These are phyloP conservation scores for Eristalinus aeneus DNA, from an alignment of 2,888 invertebrate species.

Conservation along the genomic window DNA sequence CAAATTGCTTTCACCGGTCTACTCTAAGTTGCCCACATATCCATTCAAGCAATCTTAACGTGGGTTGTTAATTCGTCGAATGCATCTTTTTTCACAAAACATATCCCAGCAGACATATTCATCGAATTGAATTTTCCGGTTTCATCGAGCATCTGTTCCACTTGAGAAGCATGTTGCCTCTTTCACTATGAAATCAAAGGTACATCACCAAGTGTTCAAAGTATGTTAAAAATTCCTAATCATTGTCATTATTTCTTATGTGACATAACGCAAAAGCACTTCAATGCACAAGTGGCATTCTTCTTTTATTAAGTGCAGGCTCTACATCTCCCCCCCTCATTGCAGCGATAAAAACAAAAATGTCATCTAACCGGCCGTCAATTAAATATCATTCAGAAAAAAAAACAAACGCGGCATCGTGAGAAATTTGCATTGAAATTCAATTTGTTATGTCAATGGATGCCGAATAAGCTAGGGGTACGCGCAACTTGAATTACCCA, in stretches of 20 bases:
- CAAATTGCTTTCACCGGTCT: too few relatives aligned
- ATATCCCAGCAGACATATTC: too few relatives aligned
- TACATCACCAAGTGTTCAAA: neutral
- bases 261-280: neutral
- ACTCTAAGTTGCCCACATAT: too few relatives aligned
- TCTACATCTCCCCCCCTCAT: neutral
- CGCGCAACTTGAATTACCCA: slow-evolving; percentile 30
- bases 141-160: neutral
- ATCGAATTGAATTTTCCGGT: too few relatives aligned
- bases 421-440: slow-evolving; percentile 66
- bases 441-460: slow-evolving; percentile 66
- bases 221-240: neutral
- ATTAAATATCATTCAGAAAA: slow-evolving; percentile 50
- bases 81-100: too few relatives aligned
- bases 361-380: slow-evolving; percentile 42
- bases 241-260: neutral
- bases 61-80: too few relatives aligned
- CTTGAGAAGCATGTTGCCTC: neutral
- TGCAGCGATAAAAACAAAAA: slow-evolving; percentile 23
- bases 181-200: neutral
- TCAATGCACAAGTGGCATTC: neutral
- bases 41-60: too few relatives aligned
- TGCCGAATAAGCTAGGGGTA: slow-evolving; percentile 38
- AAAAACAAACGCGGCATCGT: slow-evolving; percentile 7
- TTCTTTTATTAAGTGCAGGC: neutral